Evolutionary conservation across 2,888 invertebrate genomes (phyloP).

Genomic region (Branchellion lobata): DNA sequence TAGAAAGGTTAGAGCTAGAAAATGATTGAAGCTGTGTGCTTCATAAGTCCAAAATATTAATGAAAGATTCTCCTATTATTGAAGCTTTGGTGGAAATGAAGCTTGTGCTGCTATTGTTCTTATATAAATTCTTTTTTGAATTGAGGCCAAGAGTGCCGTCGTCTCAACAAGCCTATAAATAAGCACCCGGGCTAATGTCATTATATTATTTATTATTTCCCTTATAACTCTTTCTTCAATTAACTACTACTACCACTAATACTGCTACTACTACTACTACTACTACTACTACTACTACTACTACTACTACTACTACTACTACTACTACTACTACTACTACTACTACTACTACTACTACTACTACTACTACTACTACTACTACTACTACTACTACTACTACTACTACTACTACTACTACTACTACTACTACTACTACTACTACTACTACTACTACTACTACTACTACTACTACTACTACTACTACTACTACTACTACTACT

Average conservation of each 20-base stretch:
- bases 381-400: neutral
- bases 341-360: conserved; percentile 7
- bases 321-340: conserved; percentile 16
- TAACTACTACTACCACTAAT: conserved; percentile 19
- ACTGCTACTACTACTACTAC: conserved; percentile 31
- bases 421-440: conserved; percentile 33
- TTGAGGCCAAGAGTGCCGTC: too few relatives aligned
- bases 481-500: conserved; percentile 27
- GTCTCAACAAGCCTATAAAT: too few relatives aligned
- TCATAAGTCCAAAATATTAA: too few relatives aligned
- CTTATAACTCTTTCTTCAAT: conserved; percentile 6
- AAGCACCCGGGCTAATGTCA: too few relatives aligned
- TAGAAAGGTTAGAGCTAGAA: too few relatives aligned
- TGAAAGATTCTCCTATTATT: too few relatives aligned
- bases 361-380: conserved; percentile 3
- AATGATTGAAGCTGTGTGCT: too few relatives aligned
- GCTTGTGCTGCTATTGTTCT: too few relatives aligned
- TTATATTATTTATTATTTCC: neutral
- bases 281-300: neutral
- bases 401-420: neutral
- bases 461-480: conserved; percentile 33
- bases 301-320: neutral
- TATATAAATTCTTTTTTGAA: too few relatives aligned
- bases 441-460: conserved; percentile 33
- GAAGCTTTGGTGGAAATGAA: too few relatives aligned